A percentile compares a stretch with the other conserved stretches of the same genome.
phyloP scores from a whole-genome alignment of 2,888 invertebrate genomes.

The Lottia gigantea region DNA sequence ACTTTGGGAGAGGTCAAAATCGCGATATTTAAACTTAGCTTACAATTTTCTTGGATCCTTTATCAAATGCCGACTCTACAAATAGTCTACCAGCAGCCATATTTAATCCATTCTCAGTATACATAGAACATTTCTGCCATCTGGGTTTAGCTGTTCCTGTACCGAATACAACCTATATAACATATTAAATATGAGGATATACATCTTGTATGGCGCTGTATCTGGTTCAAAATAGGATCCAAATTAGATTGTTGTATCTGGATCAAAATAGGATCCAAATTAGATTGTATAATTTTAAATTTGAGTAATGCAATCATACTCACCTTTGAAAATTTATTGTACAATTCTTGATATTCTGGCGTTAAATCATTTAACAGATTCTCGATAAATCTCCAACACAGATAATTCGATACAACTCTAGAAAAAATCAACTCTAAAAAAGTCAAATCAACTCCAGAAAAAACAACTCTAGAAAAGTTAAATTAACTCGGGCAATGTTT shows the following conservation, averaged over 20 bases:
- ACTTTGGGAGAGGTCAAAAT: too few species aligned
- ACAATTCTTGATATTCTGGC: too few species aligned
- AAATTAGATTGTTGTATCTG: too few species aligned
- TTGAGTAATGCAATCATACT: too few species aligned
- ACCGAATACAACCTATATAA: constrained; percentile 64
- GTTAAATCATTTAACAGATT: not conserved
- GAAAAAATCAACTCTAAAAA: not conserved
- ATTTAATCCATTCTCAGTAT: constrained; percentile 85
- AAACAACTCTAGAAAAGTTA: too few species aligned
- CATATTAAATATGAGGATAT: not conserved
- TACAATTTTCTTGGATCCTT: constrained; percentile 78
- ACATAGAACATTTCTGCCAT: constrained; percentile 90
- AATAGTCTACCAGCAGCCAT: constrained; percentile 94
- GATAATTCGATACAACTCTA: not conserved
- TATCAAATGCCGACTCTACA: constrained; percentile 87
- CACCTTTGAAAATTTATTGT: too few species aligned
- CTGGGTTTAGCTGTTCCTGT: constrained; percentile 77
- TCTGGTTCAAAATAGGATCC: too few species aligned
- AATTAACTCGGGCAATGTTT: too few species aligned
- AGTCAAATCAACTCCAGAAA: too few species aligned
- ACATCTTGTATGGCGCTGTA: too few species aligned
- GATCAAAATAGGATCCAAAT: too few species aligned
- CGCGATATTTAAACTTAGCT: constrained; percentile 7
- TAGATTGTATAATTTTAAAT: too few species aligned
- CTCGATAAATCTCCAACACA: not conserved